A percentile compares a stretch with the other conserved stretches of the same genome.
These are phyloP conservation scores for Trissolcus japonicus DNA, from an alignment of 2,888 invertebrate genomes.

Conservation along the genomic window DNA sequence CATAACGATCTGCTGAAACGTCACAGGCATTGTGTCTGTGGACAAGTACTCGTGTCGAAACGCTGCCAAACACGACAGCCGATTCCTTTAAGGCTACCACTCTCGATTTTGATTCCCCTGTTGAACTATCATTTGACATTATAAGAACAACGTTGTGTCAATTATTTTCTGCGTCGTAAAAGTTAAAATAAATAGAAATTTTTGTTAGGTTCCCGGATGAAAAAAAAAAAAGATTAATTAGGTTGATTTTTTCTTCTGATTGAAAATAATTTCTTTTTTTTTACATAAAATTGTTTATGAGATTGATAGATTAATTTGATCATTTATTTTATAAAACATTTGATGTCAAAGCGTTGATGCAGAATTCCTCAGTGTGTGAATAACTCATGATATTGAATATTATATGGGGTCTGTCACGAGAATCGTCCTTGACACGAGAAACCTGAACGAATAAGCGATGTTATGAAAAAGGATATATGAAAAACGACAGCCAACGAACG, in stretches of 20 bases:
- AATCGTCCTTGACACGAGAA: slow-evolving; percentile 19
- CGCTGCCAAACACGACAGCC: slow-evolving; percentile 53
- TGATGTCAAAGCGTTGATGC: slow-evolving; percentile 10
- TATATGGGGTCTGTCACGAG: slow-evolving; percentile 31
- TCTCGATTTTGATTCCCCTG: slow-evolving; percentile 62
- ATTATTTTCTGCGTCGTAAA: slow-evolving; percentile 59
- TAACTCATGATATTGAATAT: slow-evolving; percentile 34
- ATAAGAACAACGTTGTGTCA: slow-evolving; percentile 65
- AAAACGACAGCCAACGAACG: slow-evolving; percentile 59
- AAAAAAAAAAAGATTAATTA: no score
- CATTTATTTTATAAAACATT: neutral
- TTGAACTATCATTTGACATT: slow-evolving; percentile 65
- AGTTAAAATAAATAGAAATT: neutral
- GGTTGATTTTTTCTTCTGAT: no score
- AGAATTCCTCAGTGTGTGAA: slow-evolving; percentile 17
- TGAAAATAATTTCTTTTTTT: no score
- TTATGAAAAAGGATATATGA: slow-evolving; percentile 7
- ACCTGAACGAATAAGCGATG: slow-evolving; percentile 11
- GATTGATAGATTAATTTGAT: no score
- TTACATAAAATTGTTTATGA: no score
- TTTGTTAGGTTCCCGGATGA: no score
- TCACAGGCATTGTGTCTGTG: slow-evolving; percentile 43
- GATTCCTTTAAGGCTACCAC: slow-evolving; percentile 51
- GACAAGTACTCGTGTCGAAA: slow-evolving; percentile 55
- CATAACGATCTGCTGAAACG: slow-evolving; percentile 46